Base-by-base conservation (phyloP, 2,888 invertebrate genomes). In the Electrophaes corylata region DNA sequence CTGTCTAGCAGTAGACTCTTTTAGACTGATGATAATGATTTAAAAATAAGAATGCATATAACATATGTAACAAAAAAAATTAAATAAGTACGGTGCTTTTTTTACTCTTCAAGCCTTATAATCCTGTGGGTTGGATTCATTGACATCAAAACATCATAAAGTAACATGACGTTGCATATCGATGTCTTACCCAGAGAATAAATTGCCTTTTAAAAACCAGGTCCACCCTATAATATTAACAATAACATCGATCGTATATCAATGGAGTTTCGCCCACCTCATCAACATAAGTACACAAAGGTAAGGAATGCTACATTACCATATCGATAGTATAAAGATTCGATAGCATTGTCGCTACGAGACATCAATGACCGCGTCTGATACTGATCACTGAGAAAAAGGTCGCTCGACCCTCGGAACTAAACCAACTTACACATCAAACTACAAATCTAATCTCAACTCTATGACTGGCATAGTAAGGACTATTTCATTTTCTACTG, bases 241-340 rank as follows among this genome's bases (percentile, higher is more conserved):
- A 90, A 88, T 87, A 80, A 83, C 76, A 81, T 81, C 75, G 80
- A 84, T 85, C 86, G 84, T 84, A 84, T 86, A 84, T 86, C 86
- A 88, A 88, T 88, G 74, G 83, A 77, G 88, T 87, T 89, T 88
- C 88, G 88, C 88, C 90, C 88, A 88, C 86, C 88, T 90, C 90
- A 89, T 90, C 87, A 85, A 83, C 84, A 84, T 89, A 88, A 86
- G 84, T 80, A 85, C 81, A 87, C 88, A 88, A 87, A 83, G 84
- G 79, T 77, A 69, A 75, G 84, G 86, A 85, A 87, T 86, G 84
- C 62, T 74, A 76, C 76, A 87, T 88, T 88, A 87, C 81, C 86
- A 88, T 86, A 88, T 83, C 83, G 86, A 83, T 85, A 78, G 70
- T 77, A 76, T 72, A 68, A 71, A 77, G 72, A 77, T 76, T 81